Conservation (phyloP, 2,888 invertebrate species). For the Oxystoma pomonae region DNA sequence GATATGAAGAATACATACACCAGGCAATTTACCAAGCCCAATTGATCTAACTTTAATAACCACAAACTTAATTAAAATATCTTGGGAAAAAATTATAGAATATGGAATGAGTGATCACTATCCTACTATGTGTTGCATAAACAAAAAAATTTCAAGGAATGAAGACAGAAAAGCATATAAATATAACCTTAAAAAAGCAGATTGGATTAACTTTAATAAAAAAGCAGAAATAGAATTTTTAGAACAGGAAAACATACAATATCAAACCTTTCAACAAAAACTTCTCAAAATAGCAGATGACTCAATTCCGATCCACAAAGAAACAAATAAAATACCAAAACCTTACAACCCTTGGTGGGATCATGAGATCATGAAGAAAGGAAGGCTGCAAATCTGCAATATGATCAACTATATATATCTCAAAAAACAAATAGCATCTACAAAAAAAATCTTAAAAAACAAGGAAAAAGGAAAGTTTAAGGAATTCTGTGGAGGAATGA, state of each 20-base stretch:
- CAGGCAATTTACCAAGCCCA: neutral
- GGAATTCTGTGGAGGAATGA: neutral
- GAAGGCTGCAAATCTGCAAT: neutral
- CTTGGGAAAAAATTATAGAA: neutral
- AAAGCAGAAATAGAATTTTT: neutral
- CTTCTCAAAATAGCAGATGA: neutral
- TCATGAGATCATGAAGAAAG: slow-evolving; percentile 1
- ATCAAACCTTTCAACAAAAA: neutral
- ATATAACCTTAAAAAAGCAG: neutral
- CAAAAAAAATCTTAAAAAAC: neutral
- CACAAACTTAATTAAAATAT: neutral
- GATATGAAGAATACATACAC: slow-evolving; percentile 3
- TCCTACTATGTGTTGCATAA: neutral
- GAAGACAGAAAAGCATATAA: neutral
- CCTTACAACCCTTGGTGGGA: slow-evolving; percentile 6
- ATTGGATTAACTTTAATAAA: neutral
- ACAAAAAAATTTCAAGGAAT: neutral
- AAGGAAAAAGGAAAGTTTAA: neutral
- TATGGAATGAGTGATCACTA: slow-evolving; percentile 5
- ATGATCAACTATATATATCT: neutral
- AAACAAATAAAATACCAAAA: neutral
- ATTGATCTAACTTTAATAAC: slow-evolving; percentile 1
- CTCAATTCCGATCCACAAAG: neutral
- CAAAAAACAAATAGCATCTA: neutral
- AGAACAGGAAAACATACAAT: neutral